Percentiles rank a stretch among this genome's conserved stretches.
Evolutionary conservation across 2,113 vertebrate species (phyloP).

Genomic region (Tupaia chinensis): DNA sequence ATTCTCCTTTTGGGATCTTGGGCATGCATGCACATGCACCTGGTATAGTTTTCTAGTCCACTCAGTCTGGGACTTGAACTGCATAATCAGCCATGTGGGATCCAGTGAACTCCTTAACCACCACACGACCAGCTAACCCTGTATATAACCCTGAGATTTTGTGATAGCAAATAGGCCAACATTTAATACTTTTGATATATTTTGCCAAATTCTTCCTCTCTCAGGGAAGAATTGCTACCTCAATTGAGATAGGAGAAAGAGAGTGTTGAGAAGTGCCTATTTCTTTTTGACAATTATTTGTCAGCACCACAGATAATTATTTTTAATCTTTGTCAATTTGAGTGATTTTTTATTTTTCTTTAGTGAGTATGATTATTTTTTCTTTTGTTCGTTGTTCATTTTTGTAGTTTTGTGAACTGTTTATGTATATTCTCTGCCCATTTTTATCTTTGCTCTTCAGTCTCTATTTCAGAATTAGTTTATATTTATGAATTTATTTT

Average conservation of each 20-base stretch:
- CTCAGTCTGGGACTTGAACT: no score
- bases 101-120: no score
- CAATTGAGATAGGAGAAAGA: no score
- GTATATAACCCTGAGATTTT: not conserved
- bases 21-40: no score
- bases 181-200: conserved; percentile 12
- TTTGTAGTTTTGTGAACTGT: conserved; percentile 24
- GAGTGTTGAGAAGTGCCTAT: not conserved
- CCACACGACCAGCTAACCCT: no score
- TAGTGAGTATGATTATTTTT: not conserved
- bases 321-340: not conserved
- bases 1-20: no score
- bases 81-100: no score
- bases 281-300: not conserved
- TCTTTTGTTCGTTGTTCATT: not conserved
- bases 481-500: not conserved
- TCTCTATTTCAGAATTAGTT: conserved; percentile 52
- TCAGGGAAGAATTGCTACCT: no score
- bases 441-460: not conserved
- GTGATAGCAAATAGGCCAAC: not conserved
- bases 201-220: not conserved
- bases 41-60: no score
- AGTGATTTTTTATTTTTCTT: not conserved
- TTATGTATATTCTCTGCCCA: not conserved
- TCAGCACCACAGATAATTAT: not conserved